Evolutionary conservation across 1,140 invertebrate genomes (phyloP), one percentile per base, ranked within the genome.

Genomic region (Reticulitermes speratus): DNA sequence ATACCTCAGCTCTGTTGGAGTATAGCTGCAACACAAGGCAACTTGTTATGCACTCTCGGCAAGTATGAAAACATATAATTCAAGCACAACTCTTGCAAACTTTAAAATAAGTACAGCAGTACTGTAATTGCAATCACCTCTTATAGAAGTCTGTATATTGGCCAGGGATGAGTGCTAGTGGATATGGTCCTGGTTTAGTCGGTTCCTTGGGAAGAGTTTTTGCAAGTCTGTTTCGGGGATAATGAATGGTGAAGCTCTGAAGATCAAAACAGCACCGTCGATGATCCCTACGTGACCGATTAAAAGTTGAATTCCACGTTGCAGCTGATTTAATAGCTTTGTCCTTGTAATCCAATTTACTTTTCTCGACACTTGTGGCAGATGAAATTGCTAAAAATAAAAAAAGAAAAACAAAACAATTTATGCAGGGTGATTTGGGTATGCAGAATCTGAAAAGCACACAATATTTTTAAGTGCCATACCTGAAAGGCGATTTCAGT

Each of bases 121-220:
- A 21, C 19, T 55, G 14, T 16, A 55, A 19, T 55, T 55, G 19
- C 52, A 0, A 16, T 90, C 90, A 97, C 94, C 93, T 93, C 87
- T 94, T 93, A 91, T 96, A 99, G 91, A 94, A 94, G 90, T 98
- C 97, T 87, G 96, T 96, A 91, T 95, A 99, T 91, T 99, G 98
- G 86, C 98, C 98, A 38, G 97, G 97, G 87, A 99, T 94, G 83
- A 99, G 91, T 55, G 97, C 94, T 45, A 99, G 94, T 32, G 98
- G 98, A 92, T 98, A 99, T 90, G 95, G 91, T 86, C 94, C 95
- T n/a, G 94, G 88, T 90, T 93, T 93, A 7, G 92, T 92, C 65
- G 91, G 88, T 25, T 92, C 89, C 84, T 92, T 90, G 52, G 92
- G 89, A 87, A 94, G 90, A 48, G 92, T 90, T 87, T 93, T 87